Evolutionary conservation across 1,140 invertebrate genomes (phyloP).

Genomic region (Halotydeus destructor): DNA sequence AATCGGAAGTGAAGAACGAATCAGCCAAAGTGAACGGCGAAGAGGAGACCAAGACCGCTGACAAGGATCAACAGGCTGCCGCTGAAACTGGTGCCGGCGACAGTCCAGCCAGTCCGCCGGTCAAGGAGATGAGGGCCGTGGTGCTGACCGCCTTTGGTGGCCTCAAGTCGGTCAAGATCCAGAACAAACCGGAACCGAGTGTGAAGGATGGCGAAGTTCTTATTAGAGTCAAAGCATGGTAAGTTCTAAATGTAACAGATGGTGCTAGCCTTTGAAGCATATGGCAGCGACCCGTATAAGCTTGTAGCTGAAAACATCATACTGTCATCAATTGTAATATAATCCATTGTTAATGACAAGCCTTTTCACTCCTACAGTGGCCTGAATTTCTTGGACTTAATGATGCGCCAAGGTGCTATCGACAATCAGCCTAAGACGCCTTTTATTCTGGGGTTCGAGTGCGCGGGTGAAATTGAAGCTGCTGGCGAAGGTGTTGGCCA

Average conservation of each 20-base stretch:
- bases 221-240: slow-evolving; percentile 65
- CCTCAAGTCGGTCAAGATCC: slow-evolving; percentile 55
- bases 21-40: no score
- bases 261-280: no score
- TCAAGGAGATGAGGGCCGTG: slow-evolving; percentile 58
- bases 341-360: no score
- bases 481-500: slow-evolving; percentile 57
- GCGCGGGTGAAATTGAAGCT: slow-evolving; percentile 56
- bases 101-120: slow-evolving; percentile 22
- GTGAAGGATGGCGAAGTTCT: slow-evolving; percentile 52
- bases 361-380: slow-evolving; percentile 23
- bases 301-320: no score
- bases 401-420: slow-evolving; percentile 58
- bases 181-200: slow-evolving; percentile 50
- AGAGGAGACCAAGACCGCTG: no score
- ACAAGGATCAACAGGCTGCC: no score
- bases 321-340: no score
- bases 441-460: slow-evolving; percentile 67
- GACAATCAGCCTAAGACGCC: slow-evolving; percentile 63
- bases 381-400: slow-evolving; percentile 40
- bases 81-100: no score
- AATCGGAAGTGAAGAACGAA: no score
- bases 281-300: no score
- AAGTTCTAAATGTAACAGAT: no score
- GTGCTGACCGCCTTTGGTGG: slow-evolving; percentile 61